Evolutionary conservation across 2,113 vertebrate genomes (phyloP).

Genomic region (Passer montanus): DNA sequence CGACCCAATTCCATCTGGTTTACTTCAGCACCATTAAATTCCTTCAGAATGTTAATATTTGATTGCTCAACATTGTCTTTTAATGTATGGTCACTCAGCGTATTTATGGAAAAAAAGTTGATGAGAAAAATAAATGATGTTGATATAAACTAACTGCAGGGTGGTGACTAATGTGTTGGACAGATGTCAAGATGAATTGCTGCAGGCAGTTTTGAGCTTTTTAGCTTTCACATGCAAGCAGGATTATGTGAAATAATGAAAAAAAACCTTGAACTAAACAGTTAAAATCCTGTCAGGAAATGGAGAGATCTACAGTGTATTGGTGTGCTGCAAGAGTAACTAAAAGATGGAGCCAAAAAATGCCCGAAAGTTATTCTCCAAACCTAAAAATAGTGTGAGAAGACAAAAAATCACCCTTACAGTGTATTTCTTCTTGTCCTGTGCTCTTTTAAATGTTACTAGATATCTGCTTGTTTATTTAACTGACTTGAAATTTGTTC

Average conservation of each 20-base stretch:
- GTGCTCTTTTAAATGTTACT: not conserved
- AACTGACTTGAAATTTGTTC: not conserved
- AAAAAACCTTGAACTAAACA: accelerated
- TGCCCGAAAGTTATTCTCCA: not conserved
- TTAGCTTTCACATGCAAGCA: not conserved
- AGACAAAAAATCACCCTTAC: accelerated
- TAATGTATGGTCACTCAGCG: not conserved
- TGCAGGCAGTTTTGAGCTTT: not conserved
- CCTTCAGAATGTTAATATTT: not conserved
- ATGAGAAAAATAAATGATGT: not conserved
- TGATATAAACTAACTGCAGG: not conserved
- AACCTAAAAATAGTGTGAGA: not conserved
- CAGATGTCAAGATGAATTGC: not conserved
- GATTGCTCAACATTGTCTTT: not conserved
- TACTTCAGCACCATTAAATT: not conserved
- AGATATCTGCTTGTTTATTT: not conserved
- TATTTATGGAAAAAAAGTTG: not conserved
- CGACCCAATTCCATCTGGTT: not conserved
- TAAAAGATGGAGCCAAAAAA: not conserved
- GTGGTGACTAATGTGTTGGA: not conserved
- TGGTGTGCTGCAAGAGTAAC: not conserved
- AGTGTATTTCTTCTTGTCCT: not conserved
- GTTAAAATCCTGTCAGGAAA: not conserved
- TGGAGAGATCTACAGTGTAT: not conserved
- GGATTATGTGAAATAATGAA: not conserved